A percentile compares a stretch with the other conserved stretches of the same genome.
These are phyloP conservation scores for Lasiurus borealis DNA, from an alignment of 2,113 vertebrate genomes.

Conservation along the genomic window DNA sequence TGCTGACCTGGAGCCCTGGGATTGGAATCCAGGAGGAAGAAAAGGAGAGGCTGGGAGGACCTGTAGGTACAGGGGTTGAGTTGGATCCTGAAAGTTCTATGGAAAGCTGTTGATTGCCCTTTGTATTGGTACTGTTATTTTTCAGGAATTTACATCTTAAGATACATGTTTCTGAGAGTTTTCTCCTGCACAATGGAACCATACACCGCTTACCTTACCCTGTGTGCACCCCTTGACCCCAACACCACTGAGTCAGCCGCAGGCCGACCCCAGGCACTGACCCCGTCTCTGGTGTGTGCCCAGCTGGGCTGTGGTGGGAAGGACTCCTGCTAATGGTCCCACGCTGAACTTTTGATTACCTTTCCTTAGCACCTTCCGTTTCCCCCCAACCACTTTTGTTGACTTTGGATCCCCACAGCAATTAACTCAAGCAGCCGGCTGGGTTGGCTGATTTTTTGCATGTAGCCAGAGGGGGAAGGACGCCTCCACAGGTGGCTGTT, in stretches of 20 bases:
- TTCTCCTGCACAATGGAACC: not conserved
- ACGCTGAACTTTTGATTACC: not conserved
- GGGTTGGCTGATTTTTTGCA: not conserved
- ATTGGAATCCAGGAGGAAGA: not conserved
- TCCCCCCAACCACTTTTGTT: not conserved
- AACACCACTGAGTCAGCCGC: not conserved
- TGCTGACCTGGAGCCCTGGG: not conserved
- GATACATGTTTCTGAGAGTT: not conserved
- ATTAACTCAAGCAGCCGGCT: not conserved
- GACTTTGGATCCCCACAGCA: slow-evolving; percentile 7
- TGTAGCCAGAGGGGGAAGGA: not conserved
- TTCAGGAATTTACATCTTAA: not conserved
- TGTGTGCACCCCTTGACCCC: not conserved
- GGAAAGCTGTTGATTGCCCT: not conserved
- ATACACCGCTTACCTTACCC: not conserved
- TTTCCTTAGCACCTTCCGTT: not conserved
- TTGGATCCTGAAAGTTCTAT: not conserved
- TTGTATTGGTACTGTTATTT: not conserved
- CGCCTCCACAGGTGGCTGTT: not conserved
- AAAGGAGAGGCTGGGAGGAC: not conserved
- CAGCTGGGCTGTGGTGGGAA: not conserved
- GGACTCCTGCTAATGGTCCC: not conserved
- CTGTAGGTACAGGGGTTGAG: too few species aligned
- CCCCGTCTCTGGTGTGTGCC: not conserved
- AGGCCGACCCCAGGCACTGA: not conserved